Percentiles rank a stretch among this genome's conserved stretches.
These are phyloP conservation scores for Xanthia togata DNA, from an alignment of 2,888 invertebrate genomes.

Conservation along the genomic window DNA sequence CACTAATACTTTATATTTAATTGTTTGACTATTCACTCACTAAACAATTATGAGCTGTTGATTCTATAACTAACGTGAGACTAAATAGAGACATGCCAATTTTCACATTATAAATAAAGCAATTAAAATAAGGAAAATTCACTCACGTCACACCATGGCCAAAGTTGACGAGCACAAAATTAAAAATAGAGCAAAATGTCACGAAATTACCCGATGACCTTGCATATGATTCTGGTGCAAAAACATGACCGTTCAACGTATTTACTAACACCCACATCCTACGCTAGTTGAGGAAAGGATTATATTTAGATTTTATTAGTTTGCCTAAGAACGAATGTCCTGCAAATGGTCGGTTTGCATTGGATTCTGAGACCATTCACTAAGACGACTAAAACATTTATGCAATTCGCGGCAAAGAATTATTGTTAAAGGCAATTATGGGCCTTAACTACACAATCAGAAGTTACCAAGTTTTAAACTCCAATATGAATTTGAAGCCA, in stretches of 20 bases:
- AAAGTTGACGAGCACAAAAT: constrained; percentile 21
- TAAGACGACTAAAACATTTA: constrained; percentile 49
- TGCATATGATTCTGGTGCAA: constrained; percentile 57
- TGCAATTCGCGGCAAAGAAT: constrained; percentile 33
- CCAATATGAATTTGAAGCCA: background rate
- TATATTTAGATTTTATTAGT: constrained; percentile 64
- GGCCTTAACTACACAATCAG: constrained; percentile 4
- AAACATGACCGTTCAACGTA: constrained; percentile 47
- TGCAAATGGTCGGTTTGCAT: constrained; percentile 35
- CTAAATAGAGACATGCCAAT: background rate
- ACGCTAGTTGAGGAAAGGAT: constrained; percentile 35
- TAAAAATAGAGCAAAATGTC: constrained; percentile 54
- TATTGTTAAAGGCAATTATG: constrained; percentile 35
- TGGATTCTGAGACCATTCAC: constrained; percentile 39
- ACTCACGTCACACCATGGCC: constrained; percentile 5
- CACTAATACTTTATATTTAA: background rate
- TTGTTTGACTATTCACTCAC: too few species aligned
- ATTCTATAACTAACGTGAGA: background rate
- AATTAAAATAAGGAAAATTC: constrained; percentile 6
- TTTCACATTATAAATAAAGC: background rate
- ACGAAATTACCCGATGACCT: constrained; percentile 56
- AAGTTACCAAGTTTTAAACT: constrained; percentile 1
- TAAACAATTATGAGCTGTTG: background rate
- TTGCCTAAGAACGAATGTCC: constrained; percentile 41
- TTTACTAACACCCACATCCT: constrained; percentile 58